Percentiles rank a stretch among this genome's conserved stretches.
Evolutionary conservation across 2,888 invertebrate genomes (phyloP).

Genomic region (Amblyjoppa proteus): DNA sequence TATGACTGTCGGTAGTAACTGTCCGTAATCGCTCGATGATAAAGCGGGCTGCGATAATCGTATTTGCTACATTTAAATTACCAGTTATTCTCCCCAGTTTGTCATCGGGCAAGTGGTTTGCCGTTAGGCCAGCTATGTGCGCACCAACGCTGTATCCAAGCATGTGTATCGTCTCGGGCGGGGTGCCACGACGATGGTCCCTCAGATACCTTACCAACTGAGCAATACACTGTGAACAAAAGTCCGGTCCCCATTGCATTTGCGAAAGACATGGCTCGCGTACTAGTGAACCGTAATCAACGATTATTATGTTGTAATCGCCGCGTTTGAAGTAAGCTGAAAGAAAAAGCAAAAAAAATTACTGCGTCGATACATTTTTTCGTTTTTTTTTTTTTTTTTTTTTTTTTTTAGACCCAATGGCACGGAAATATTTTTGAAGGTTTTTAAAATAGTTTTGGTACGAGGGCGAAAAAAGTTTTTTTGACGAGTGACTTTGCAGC

Average conservation of each 20-base stretch:
- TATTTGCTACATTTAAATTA: slow-evolving; percentile 73
- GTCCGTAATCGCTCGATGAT: slow-evolving; percentile 15
- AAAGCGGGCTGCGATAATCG: neutral
- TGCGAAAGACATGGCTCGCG: slow-evolving; percentile 94
- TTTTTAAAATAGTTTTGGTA: too few relatives aligned
- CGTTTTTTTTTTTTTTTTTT: neutral
- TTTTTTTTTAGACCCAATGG: neutral
- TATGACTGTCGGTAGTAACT: slow-evolving; percentile 54
- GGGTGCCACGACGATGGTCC: slow-evolving; percentile 91
- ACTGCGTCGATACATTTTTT: neutral
- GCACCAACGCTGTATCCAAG: slow-evolving; percentile 96
- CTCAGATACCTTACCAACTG: slow-evolving; percentile 92
- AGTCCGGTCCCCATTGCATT: slow-evolving; percentile 86
- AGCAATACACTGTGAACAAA: slow-evolving; percentile 90
- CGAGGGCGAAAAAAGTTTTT: too few relatives aligned
- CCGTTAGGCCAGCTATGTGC: slow-evolving; percentile 93
- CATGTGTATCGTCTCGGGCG: slow-evolving; percentile 91
- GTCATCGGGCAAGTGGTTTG: slow-evolving; percentile 91
- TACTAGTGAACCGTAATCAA: slow-evolving; percentile 93
- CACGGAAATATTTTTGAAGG: too few relatives aligned
- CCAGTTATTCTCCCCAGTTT: slow-evolving; percentile 95
- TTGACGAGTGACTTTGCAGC: too few relatives aligned
- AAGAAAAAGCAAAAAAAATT: slow-evolving; percentile 59
- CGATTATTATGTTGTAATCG: slow-evolving; percentile 94
- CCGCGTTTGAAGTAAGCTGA: slow-evolving; percentile 92